A percentile compares a stretch with the other conserved stretches of the same genome.
Conservation (phyloP, 2,113 vertebrate genomes). For the Mungos mungo region DNA sequence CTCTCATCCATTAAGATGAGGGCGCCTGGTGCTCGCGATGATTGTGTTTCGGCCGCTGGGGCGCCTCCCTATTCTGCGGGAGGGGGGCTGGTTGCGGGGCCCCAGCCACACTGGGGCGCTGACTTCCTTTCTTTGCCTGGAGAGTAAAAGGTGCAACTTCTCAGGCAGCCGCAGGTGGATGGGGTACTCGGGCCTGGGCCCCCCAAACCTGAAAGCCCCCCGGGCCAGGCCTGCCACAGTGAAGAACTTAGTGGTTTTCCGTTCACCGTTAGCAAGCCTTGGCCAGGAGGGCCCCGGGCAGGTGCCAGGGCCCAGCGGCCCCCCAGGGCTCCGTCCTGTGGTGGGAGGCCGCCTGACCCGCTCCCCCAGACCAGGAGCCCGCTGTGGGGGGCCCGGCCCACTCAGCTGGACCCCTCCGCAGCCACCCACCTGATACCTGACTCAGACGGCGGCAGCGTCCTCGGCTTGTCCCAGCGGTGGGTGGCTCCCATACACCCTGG, state of each 20-base stretch:
- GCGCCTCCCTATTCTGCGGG: accelerated
- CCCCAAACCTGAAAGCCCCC: background rate
- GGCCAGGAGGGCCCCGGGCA: background rate
- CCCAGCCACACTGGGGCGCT: accelerated
- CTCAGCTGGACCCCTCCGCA: background rate
- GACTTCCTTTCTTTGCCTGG: accelerated
- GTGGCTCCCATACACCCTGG: background rate
- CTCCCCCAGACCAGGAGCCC: too few relatives aligned
- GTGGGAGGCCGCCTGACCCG: background rate
- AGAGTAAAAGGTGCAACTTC: background rate
- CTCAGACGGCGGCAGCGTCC: accelerated
- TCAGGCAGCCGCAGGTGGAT: accelerated
- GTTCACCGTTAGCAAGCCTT: slow-evolving; percentile 54
- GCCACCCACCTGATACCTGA: background rate
- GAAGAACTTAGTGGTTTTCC: slow-evolving; percentile 38
- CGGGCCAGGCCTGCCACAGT: background rate
- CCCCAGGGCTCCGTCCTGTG: background rate
- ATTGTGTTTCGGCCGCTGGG: accelerated
- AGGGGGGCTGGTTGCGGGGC: accelerated
- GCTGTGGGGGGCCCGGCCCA: background rate
- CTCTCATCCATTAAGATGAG: background rate
- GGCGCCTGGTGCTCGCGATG: background rate
- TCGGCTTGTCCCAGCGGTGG: accelerated
- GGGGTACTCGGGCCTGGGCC: accelerated
- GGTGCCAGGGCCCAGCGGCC: background rate